Base-by-base conservation (phyloP, 2,888 invertebrate species). In the Stenichneumon culpator region DNA sequence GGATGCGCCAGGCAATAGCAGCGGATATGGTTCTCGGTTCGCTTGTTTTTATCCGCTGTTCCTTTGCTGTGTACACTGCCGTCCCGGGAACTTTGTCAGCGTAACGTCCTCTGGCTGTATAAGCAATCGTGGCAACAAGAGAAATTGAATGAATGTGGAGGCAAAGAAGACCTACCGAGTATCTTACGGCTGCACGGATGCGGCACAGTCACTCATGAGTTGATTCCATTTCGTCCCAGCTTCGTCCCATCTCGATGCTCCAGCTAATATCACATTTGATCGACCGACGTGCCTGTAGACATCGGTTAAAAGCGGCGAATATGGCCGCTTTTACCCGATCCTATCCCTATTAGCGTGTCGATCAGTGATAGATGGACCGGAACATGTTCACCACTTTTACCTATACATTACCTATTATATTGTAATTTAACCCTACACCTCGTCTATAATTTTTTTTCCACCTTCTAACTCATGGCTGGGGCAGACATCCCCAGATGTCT, bases 21-120 rank as follows among this genome's bases (percentile, higher is more conserved):
- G 22, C 22, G 50, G 52, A 14, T 32, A n/a, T 4, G 52, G 39
- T 52, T 75, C 57, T 70, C 63, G 69, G 47, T 79, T 54, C 75
- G 65, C 74, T 32, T 47, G 70, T 79, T 75, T 60, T 79, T 75
- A 79, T 74, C 19, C 50, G 28, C 39, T 67, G 47, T 67, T 67
- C 52, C 67, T 22, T 36, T 39, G 25, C 65, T 39, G 11, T 57
- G 28, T 28, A 9, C 54, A 22, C 54, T 11, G 54, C 19, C 4
- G 11, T 11, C 1, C 52, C 54, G 52, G 4, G 52, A 77, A 77
- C 75, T 77, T 77, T 52, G 54, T 16, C 9, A 50, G 60, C 67
- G 22, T n/a, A 54, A 52, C 65, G 67, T 52, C 50, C 67, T 65
- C 32, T 11, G 7, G n/a, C 5, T 0, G 75, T 77, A 77, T 39